phyloP scores from a whole-genome alignment of 2,888 invertebrate species.

The Apeira syringaria region DNA sequence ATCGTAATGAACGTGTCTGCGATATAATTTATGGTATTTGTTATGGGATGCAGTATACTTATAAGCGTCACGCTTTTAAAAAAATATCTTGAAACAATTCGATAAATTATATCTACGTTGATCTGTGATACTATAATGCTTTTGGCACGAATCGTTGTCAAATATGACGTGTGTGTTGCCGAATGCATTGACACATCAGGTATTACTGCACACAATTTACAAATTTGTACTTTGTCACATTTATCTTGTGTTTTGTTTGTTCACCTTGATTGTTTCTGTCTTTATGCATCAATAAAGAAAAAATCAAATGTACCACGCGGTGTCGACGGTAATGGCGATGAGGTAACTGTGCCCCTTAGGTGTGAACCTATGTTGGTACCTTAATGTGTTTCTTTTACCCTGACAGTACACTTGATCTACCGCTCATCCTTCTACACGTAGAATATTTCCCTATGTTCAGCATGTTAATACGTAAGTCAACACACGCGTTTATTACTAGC shows the following conservation, averaged over 20 bases:
- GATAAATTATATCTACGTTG: conserved; percentile 41
- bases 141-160: conserved; percentile 20
- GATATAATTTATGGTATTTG: no score
- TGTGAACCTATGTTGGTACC: conserved; percentile 62
- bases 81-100: no score
- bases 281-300: conserved; percentile 87
- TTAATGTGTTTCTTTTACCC: conserved; percentile 50
- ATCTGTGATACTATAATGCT: conserved; percentile 51
- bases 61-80: no score
- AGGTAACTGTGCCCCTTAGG: conserved; percentile 87
- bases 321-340: conserved; percentile 96
- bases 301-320: conserved; percentile 98
- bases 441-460: conserved; percentile 43
- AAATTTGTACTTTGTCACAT: conserved; percentile 46
- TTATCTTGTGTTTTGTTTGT: conserved; percentile 68
- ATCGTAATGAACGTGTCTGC: no score
- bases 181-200: conserved; percentile 44
- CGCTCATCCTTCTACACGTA: conserved; percentile 57
- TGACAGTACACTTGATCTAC: conserved; percentile 43
- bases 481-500: conserved; percentile 41
- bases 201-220: conserved; percentile 47
- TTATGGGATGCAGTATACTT: no score
- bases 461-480: conserved; percentile 43
- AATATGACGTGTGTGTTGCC: conserved; percentile 22
- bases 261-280: conserved; percentile 82